Evolutionary conservation across 2,888 invertebrate species (phyloP).

Genomic region (Lacanobia oleracea): DNA sequence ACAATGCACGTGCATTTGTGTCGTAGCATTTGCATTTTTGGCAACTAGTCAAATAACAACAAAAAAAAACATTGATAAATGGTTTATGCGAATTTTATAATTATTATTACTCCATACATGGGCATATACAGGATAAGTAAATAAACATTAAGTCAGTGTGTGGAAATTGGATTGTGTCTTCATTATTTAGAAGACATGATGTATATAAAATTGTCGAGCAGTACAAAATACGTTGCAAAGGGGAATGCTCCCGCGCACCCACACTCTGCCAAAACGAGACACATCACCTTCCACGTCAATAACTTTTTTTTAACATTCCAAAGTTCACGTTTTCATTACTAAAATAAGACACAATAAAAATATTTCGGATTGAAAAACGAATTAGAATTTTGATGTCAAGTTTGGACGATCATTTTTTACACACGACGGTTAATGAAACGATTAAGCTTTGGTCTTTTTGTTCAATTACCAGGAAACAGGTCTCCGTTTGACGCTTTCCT

Average conservation of each 20-base stretch:
- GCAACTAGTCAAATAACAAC: slow-evolving; percentile 34
- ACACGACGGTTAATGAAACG: neutral
- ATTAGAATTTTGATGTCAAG: slow-evolving; percentile 14
- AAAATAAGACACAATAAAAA: slow-evolving; percentile 48
- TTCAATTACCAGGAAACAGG: neutral
- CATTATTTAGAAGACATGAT: neutral
- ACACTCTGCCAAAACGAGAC: slow-evolving; percentile 53
- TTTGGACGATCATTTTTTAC: neutral
- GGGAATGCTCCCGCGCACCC: slow-evolving; percentile 64
- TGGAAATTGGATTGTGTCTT: neutral
- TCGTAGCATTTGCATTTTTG: slow-evolving; percentile 35
- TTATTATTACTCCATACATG: neutral
- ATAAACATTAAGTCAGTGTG: neutral
- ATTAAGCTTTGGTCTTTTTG: neutral
- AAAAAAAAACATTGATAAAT: neutral
- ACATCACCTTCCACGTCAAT: slow-evolving; percentile 62
- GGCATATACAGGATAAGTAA: too few species aligned
- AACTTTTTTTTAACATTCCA: slow-evolving; percentile 59
- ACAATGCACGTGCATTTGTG: slow-evolving; percentile 29
- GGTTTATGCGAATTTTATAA: neutral
- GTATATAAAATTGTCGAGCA: neutral
- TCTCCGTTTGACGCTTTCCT: neutral
- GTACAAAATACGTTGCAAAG: slow-evolving; percentile 50
- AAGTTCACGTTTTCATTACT: slow-evolving; percentile 45
- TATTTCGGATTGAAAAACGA: slow-evolving; percentile 26